phyloP scores from a whole-genome alignment of 2,797 vertebrate species.

The Tangara arthus region DNA sequence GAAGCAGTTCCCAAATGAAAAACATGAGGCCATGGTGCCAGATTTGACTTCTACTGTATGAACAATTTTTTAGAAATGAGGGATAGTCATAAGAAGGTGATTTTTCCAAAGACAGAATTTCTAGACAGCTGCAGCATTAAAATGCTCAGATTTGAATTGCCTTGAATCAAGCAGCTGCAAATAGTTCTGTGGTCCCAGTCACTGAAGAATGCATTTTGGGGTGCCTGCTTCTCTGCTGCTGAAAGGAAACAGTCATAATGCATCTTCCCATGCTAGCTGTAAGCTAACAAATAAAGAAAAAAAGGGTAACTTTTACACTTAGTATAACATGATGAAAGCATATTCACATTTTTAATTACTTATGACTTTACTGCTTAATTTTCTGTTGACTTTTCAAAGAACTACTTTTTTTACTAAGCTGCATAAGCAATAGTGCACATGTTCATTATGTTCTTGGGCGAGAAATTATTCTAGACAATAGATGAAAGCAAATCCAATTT shows the following conservation, averaged over 20 bases:
- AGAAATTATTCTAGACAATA: background rate
- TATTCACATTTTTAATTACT: background rate
- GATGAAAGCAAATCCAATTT: background rate
- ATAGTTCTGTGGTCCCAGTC: background rate
- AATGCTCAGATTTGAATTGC: background rate
- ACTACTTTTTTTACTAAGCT: background rate
- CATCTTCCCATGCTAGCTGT: background rate
- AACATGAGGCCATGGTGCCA: background rate
- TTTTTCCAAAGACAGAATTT: background rate
- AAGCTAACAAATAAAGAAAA: background rate
- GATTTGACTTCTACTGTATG: background rate
- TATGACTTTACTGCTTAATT: background rate
- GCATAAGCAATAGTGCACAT: background rate
- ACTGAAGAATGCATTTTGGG: background rate
- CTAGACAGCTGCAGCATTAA: background rate
- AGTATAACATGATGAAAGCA: background rate
- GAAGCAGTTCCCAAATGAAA: background rate
- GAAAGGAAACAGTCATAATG: background rate
- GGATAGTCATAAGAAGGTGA: background rate
- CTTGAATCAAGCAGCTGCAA: background rate
- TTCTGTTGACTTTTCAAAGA: conserved; percentile 2
- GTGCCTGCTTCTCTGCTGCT: background rate
- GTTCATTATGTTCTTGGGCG: background rate
- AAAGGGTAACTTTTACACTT: background rate
- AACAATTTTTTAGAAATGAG: background rate